Evolutionary conservation across 2,797 vertebrate genomes (phyloP), one percentile per base, ranked within the genome.

Genomic region (Anabas testudineus): DNA sequence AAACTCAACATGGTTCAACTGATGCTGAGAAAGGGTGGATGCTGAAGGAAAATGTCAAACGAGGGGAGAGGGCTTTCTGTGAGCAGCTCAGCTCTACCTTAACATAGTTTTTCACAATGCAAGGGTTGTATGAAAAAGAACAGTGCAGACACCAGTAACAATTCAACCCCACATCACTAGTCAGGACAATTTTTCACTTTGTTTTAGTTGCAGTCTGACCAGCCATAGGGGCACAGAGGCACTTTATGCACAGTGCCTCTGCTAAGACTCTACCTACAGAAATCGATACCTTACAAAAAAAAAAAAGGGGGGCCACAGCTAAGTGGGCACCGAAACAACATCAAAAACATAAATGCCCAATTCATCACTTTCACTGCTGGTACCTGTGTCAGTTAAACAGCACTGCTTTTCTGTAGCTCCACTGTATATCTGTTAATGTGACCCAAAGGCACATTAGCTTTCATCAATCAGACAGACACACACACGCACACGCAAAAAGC

Each of bases 381-480:
- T 22, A 42, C 46, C 56, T 39, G 13, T 76, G 77, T 82, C 74
- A 53, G 64, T 76, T 81, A 69, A 80, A 69, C 68, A 72, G 12
- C 18, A 14, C 32, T 28, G 70, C 73, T 64, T 81, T 62, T 75
- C 64, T 66, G 14, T 18, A 42, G 42, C 46, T 46, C 32, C 43
- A 34, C 67, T 69, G 55, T 36, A 8, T 65, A 69, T 72, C 28
- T 66, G 52, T 76, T 78, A 71, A 87, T 82, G 80, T 73, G 74
- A 61, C 58, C 79, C 74, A 71, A 74, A 82, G 49, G 54, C 65
- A 46, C 76, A 81, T 77, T 80, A 76, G 66, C 66, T 78, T 66
- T 80, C 77, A 86, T 85, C 77, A 80, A 57, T 83, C 81, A 83
- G 61, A 79, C 46, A 39, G 32, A 41, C n/a, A 9, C 3, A 60